These are phyloP conservation scores for Halictus rubicundus DNA, from an alignment of 1,140 invertebrate genomes.

Conservation along the genomic window DNA sequence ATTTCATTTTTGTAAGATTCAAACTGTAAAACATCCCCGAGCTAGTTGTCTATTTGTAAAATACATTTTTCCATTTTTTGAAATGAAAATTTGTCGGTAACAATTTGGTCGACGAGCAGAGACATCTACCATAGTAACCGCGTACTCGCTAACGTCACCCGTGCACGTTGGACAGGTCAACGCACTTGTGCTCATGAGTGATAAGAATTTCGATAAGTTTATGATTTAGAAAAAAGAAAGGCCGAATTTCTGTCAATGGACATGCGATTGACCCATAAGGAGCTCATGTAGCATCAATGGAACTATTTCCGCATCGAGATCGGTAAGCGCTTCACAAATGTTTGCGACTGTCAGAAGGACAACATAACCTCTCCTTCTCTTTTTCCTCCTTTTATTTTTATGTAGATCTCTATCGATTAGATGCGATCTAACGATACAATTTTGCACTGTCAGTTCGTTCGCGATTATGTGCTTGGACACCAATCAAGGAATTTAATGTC, in stretches of 20 bases:
- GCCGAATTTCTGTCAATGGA: background rate
- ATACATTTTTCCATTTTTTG: too few species aligned
- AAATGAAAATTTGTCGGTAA: background rate
- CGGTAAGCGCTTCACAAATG: slow-evolving; percentile 21
- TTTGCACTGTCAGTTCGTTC: slow-evolving; percentile 5
- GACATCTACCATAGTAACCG: slow-evolving; percentile 18
- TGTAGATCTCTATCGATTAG: background rate
- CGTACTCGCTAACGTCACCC: background rate
- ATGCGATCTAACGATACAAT: background rate
- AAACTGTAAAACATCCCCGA: too few species aligned
- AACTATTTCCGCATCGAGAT: background rate
- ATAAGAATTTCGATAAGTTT: slow-evolving; percentile 19
- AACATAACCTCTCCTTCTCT: slow-evolving; percentile 44
- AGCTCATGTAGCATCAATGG: slow-evolving; percentile 8
- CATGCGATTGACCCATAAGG: background rate
- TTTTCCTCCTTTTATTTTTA: background rate
- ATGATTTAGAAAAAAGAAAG: slow-evolving; percentile 14
- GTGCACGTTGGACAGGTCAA: slow-evolving; percentile 13
- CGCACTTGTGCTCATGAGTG: slow-evolving; percentile 8
- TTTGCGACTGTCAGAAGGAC: slow-evolving; percentile 8
- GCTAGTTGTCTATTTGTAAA: too few species aligned
- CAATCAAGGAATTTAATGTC: slow-evolving; percentile 26
- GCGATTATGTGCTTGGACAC: slow-evolving; percentile 10
- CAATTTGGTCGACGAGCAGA: background rate
- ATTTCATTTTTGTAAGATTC: too few species aligned